Conservation (phyloP, 2,888 invertebrate genomes). For the Oligia latruncula region DNA sequence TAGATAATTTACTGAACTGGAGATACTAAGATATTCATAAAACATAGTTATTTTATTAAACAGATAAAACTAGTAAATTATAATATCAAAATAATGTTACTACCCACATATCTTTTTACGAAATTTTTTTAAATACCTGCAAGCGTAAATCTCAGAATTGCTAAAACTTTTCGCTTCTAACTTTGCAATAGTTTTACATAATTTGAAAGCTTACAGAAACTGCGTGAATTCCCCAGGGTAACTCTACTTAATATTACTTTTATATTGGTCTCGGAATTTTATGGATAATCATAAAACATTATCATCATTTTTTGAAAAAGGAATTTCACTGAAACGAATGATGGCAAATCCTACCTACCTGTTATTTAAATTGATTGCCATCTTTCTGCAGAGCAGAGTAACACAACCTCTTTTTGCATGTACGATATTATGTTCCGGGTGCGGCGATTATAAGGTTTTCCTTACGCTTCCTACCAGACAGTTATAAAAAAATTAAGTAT, state of each 20-base stretch:
- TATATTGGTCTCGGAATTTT: not conserved
- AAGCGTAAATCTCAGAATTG: constrained; percentile 22
- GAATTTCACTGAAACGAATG: not conserved
- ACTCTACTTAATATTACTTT: not conserved
- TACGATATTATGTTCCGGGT: not conserved
- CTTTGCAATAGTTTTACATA: constrained; percentile 52
- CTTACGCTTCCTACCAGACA: too few species aligned
- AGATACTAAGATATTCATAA: not conserved
- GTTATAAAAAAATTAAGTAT: not conserved
- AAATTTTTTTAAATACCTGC: constrained; percentile 24
- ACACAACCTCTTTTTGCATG: not conserved
- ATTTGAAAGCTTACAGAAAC: constrained; percentile 40
- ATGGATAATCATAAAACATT: too few species aligned
- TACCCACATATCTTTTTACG: not conserved
- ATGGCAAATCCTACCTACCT: too few species aligned
- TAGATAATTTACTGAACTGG: not conserved
- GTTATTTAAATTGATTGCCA: not conserved
- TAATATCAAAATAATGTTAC: not conserved
- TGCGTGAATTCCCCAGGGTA: constrained; percentile 1
- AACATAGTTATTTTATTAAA: not conserved
- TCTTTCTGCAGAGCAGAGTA: not conserved
- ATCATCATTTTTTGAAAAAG: not conserved
- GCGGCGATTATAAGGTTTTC: not conserved
- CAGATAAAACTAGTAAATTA: not conserved
- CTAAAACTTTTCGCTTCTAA: constrained; percentile 49